Conservation (phyloP, 2,113 vertebrate genomes). For the Labeo catla region DNA sequence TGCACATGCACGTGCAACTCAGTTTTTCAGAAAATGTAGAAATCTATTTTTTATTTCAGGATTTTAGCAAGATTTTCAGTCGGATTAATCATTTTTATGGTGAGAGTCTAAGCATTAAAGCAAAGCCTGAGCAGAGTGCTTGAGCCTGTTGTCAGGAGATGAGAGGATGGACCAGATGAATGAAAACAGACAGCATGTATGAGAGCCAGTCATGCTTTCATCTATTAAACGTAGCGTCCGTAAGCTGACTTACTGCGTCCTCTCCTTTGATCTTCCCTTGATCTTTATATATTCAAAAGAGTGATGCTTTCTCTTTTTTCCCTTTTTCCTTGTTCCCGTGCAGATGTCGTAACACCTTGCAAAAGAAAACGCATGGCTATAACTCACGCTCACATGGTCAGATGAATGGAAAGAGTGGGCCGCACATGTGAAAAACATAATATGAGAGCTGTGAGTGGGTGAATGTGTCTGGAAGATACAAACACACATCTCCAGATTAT, state of each 20-base stretch:
- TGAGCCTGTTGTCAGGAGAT: slow-evolving; percentile 8
- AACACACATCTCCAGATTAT: background rate
- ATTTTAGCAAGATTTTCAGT: background rate
- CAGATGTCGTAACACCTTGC: slow-evolving; percentile 1
- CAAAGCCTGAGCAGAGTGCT: background rate
- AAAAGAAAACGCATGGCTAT: slow-evolving; percentile 2
- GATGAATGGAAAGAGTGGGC: slow-evolving; percentile 21
- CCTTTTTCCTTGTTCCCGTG: background rate
- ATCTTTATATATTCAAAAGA: slow-evolving; percentile 45
- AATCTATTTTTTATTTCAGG: background rate
- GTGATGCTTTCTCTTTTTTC: slow-evolving; percentile 13
- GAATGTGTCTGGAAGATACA: slow-evolving; percentile 26
- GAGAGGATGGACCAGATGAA: slow-evolving; percentile 30
- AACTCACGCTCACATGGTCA: slow-evolving; percentile 2
- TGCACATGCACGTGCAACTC: background rate
- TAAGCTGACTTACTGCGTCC: slow-evolving; percentile 30
- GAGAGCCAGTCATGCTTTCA: slow-evolving; percentile 38
- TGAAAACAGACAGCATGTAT: slow-evolving; percentile 42
- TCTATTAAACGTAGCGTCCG: slow-evolving; percentile 32
- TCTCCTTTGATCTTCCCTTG: slow-evolving; percentile 43
- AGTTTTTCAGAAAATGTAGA: background rate
- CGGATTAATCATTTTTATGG: background rate
- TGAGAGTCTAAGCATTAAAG: background rate
- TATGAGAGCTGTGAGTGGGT: slow-evolving; percentile 27
- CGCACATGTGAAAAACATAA: slow-evolving; percentile 21